phyloP scores from a whole-genome alignment of 2,797 vertebrate species.

The Vultur gryphus region DNA sequence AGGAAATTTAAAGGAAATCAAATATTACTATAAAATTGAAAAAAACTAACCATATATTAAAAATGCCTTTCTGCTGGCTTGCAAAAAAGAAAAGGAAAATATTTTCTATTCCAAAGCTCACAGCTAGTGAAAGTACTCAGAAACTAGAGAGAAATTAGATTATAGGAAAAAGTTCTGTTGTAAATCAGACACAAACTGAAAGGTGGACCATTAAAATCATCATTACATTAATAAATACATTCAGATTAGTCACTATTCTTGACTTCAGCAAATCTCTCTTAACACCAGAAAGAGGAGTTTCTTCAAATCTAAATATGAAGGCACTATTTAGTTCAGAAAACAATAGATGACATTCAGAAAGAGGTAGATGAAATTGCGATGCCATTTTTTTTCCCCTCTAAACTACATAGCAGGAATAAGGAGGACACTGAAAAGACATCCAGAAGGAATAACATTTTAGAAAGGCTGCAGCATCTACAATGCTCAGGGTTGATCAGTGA shows the following conservation, averaged over 20 bases:
- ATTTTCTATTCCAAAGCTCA: background rate
- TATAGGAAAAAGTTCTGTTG: background rate
- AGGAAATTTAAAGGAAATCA: background rate
- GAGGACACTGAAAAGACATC: background rate
- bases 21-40: background rate
- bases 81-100: background rate
- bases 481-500: background rate
- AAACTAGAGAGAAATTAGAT: background rate
- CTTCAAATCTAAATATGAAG: background rate
- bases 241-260: background rate
- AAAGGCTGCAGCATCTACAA: background rate
- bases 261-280: background rate
- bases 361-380: background rate
- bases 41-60: background rate
- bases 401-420: background rate
- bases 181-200: background rate
- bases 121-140: background rate
- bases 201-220: background rate
- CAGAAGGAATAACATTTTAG: background rate
- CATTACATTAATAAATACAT: background rate
- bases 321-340: background rate
- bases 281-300: background rate
- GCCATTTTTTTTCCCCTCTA: background rate
- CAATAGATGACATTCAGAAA: background rate
- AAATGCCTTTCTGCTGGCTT: background rate